Percentiles rank a stretch among this genome's conserved stretches.
phyloP scores from a whole-genome alignment of 2,888 invertebrate genomes.

The Lepidonotus clava region DNA sequence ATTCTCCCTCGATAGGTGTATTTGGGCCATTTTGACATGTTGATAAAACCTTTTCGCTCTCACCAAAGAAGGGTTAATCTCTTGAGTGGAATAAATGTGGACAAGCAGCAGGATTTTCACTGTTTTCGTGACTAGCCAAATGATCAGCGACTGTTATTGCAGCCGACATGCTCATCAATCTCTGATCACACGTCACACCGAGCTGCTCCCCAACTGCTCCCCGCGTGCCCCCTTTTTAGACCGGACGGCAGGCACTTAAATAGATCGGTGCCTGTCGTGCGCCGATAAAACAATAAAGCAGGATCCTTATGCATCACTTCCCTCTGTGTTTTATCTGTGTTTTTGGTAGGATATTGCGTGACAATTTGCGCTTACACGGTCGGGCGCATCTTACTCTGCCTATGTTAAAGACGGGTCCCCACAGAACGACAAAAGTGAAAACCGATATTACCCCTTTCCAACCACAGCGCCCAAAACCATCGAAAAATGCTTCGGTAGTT shows the following conservation, averaged over 20 bases:
- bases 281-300: conserved; percentile 14
- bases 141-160: conserved; percentile 10
- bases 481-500: no score
- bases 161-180: not conserved
- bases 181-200: not conserved
- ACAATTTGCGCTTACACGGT: no score
- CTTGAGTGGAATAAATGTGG: no score
- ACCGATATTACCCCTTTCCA: no score
- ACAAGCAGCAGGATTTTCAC: not conserved
- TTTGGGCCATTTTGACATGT: no score
- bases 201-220: not conserved
- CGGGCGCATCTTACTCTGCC: no score
- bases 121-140: not conserved
- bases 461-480: no score
- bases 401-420: no score
- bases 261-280: not conserved
- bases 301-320: not conserved
- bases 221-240: not conserved
- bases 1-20: no score
- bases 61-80: no score
- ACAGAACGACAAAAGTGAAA: no score
- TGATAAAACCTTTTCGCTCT: no score
- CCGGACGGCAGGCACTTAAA: not conserved
- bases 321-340: not conserved
- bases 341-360: not conserved